phyloP scores from a whole-genome alignment of 1,140 invertebrate species.

The Anthonomus grandis region DNA sequence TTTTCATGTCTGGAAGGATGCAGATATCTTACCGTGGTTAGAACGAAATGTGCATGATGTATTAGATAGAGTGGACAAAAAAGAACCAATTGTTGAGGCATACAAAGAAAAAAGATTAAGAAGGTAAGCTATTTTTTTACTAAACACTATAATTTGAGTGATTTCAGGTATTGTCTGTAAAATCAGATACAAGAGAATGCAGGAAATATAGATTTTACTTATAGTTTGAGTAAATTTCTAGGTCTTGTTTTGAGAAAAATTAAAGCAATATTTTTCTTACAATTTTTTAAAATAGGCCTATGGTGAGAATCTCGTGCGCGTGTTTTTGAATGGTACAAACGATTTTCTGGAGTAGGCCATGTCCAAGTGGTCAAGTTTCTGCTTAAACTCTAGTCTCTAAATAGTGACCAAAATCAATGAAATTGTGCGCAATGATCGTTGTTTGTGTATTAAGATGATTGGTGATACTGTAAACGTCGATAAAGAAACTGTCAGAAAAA shows the following conservation, averaged over 20 bases:
- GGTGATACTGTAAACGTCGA: no score
- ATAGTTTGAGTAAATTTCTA: no score
- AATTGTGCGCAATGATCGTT: no score
- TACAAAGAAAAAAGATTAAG: slow-evolving; percentile 60
- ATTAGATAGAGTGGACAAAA: slow-evolving; percentile 61
- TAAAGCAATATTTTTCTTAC: not conserved
- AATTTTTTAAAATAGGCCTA: no score
- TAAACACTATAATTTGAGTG: not conserved
- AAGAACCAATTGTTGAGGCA: slow-evolving; percentile 63
- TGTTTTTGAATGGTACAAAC: no score
- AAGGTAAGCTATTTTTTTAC: slow-evolving; percentile 50
- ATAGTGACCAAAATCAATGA: no score
- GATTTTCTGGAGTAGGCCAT: no score
- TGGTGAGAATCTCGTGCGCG: no score
- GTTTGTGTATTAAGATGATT: no score
- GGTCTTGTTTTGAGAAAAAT: not conserved
- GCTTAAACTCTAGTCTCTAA: no score
- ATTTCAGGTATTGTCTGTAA: not conserved
- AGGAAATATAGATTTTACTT: not conserved
- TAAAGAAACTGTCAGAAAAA: no score
- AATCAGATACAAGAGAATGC: not conserved
- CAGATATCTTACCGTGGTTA: slow-evolving; percentile 73
- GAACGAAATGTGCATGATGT: slow-evolving; percentile 67
- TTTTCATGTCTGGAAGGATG: slow-evolving; percentile 76
- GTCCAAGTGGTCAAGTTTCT: no score